These are phyloP conservation scores for Electrona antarctica DNA, from an alignment of 2,113 vertebrate species.

Conservation along the genomic window DNA sequence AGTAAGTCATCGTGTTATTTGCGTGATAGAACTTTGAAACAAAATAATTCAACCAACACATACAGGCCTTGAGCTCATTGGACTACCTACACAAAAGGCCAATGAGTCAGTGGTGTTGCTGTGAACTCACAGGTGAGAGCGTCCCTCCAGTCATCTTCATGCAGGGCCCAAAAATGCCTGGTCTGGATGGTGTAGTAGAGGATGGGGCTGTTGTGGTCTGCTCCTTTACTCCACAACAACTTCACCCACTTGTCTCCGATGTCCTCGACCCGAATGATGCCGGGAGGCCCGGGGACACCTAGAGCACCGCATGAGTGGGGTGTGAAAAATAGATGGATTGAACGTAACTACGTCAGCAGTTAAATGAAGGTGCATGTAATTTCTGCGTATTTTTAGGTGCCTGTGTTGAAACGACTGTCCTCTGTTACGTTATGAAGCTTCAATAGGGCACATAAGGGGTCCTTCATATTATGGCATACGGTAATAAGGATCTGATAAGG, in stretches of 20 bases:
- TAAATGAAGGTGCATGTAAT: too few species aligned
- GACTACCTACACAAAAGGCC: too few species aligned
- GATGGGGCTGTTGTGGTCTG: slow-evolving; percentile 93
- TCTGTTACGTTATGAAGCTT: too few species aligned
- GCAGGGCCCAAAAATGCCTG: slow-evolving; percentile 81
- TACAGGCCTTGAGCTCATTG: too few species aligned
- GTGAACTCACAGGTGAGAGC: slow-evolving; percentile 86
- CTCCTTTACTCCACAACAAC: slow-evolving; percentile 89
- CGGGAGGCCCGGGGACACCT: slow-evolving; percentile 95
- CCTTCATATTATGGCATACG: background rate
- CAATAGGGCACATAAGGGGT: background rate
- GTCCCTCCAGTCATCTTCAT: slow-evolving; percentile 91
- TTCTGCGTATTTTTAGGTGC: too few species aligned
- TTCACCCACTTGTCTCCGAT: slow-evolving; percentile 88
- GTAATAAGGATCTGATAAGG: too few species aligned
- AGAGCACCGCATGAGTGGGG: background rate
- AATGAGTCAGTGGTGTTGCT: slow-evolving; percentile 18
- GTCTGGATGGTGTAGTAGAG: slow-evolving; percentile 90
- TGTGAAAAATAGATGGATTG: background rate
- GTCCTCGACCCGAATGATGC: slow-evolving; percentile 89
- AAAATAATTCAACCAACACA: too few species aligned
- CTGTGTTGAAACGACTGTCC: too few species aligned
- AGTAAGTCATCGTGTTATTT: too few species aligned
- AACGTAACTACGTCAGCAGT: too few species aligned
- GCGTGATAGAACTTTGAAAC: too few species aligned